Percentiles rank a stretch among this genome's conserved stretches.
phyloP scores from a whole-genome alignment of 2,888 invertebrate genomes.

The Copidosoma aretas region DNA sequence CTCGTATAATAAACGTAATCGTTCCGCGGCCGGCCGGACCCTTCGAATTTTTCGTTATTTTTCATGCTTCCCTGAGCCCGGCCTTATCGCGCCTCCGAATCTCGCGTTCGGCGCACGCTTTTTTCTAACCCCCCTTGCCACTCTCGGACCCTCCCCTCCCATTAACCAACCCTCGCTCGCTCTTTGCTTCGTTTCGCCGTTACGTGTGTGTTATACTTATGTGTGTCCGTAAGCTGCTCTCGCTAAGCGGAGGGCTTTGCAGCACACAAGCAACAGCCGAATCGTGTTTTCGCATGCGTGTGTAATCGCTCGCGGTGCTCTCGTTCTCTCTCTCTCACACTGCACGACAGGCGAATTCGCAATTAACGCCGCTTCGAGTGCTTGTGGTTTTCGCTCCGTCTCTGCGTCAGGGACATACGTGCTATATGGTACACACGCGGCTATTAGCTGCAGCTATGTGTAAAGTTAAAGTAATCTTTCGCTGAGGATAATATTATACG shows the following conservation, averaged over 20 bases:
- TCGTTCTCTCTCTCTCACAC: neutral
- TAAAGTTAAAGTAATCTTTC: too few relatives aligned
- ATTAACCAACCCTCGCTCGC: slow-evolving; percentile 31
- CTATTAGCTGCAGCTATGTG: too few relatives aligned
- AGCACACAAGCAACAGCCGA: neutral
- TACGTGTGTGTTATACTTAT: too few relatives aligned
- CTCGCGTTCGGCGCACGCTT: slow-evolving; percentile 39
- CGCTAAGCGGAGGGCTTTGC: slow-evolving; percentile 29
- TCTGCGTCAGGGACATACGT: neutral
- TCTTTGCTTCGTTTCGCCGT: slow-evolving; percentile 31
- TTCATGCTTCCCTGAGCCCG: slow-evolving; percentile 56
- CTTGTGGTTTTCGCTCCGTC: too few relatives aligned
- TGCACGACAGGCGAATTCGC: neutral
- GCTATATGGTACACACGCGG: too few relatives aligned
- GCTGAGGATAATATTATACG: too few relatives aligned
- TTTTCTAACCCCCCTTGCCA: slow-evolving; percentile 7
- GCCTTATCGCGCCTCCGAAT: slow-evolving; percentile 46
- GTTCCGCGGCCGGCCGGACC: slow-evolving; percentile 53
- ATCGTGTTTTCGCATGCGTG: slow-evolving; percentile 9
- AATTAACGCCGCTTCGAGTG: neutral
- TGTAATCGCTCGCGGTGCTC: neutral
- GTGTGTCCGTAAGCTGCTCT: too few relatives aligned
- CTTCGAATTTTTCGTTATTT: slow-evolving; percentile 60
- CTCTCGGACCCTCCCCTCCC: neutral
- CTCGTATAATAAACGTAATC: slow-evolving; percentile 61